phyloP scores from a whole-genome alignment of 1,140 invertebrate genomes.

The Hyphantria cunea region DNA sequence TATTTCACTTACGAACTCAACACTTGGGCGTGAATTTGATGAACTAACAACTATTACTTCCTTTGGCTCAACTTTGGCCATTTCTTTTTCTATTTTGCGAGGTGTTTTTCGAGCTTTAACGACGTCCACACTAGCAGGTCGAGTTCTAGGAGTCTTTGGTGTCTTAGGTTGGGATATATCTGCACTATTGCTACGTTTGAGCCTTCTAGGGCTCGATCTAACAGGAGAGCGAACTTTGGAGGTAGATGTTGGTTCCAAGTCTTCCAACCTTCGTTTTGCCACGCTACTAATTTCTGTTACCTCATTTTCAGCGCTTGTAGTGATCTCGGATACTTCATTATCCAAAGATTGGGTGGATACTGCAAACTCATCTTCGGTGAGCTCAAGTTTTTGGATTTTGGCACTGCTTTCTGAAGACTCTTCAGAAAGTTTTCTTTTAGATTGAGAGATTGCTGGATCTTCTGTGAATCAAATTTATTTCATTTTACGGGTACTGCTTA shows the following conservation, averaged over 20 bases:
- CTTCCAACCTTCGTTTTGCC: constrained; percentile 47
- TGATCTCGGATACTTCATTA: constrained; percentile 70
- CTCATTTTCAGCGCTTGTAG: constrained; percentile 55
- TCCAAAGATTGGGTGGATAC: constrained; percentile 59
- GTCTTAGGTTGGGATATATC: constrained; percentile 54
- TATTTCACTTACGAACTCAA: constrained; percentile 60
- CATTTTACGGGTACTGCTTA: too few species aligned
- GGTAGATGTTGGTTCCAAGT: constrained; percentile 50
- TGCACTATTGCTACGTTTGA: constrained; percentile 65
- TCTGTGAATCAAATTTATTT: constrained; percentile 27
- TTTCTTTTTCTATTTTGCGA: constrained; percentile 39
- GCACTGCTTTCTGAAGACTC: constrained; percentile 46
- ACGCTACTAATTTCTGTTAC: constrained; percentile 61
- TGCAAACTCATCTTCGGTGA: constrained; percentile 41
- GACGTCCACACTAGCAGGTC: constrained; percentile 66
- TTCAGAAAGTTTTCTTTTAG: constrained; percentile 63
- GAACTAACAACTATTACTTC: constrained; percentile 36
- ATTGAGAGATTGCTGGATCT: constrained; percentile 7
- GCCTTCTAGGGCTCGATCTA: constrained; percentile 59
- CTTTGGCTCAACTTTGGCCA: constrained; percentile 33
- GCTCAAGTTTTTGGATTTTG: constrained; percentile 64
- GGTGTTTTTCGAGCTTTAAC: constrained; percentile 52
- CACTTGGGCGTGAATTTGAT: constrained; percentile 47
- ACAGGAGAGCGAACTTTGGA: constrained; percentile 56
- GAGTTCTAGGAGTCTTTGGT: constrained; percentile 61